Conservation (phyloP, 2,888 invertebrate genomes). For the Abscondita cerata region DNA sequence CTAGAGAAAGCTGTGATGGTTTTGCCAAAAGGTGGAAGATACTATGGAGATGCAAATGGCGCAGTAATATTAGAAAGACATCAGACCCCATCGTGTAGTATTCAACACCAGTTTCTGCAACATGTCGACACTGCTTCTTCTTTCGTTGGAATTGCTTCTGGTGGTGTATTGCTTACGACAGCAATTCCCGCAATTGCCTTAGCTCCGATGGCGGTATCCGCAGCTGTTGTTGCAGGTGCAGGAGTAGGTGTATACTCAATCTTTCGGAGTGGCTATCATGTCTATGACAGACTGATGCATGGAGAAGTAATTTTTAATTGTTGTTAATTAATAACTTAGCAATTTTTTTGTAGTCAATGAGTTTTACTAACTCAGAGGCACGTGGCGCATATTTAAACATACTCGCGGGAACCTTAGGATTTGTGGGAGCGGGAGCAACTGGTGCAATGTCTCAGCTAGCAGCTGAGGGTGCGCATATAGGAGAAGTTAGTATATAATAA, state of each 20-base stretch:
- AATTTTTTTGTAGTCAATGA: constrained; percentile 52
- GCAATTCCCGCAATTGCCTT: constrained; percentile 61
- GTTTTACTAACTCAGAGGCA: constrained; percentile 63
- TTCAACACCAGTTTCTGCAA: constrained; percentile 43
- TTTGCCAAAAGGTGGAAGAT: constrained; percentile 62
- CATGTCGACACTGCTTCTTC: constrained; percentile 46
- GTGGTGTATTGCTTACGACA: constrained; percentile 62
- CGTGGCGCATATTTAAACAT: constrained; percentile 67
- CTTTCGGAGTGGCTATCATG: constrained; percentile 60
- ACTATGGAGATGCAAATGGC: constrained; percentile 47
- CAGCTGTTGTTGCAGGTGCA: constrained; percentile 49
- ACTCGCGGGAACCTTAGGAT: constrained; percentile 55
- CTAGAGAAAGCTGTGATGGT: constrained; percentile 63
- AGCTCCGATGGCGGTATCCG: constrained; percentile 60
- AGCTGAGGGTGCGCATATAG: constrained; percentile 58
- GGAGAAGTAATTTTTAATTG: constrained; percentile 58
- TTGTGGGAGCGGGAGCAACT: constrained; percentile 29
- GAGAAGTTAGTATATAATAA: constrained; percentile 54
- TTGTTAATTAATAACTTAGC: constrained; percentile 4
- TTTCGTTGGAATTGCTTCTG: constrained; percentile 53
- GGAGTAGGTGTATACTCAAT: constrained; percentile 61
- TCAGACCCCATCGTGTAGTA: constrained; percentile 50
- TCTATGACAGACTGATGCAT: constrained; percentile 61
- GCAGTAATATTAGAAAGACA: constrained; percentile 46
- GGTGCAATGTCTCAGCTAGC: constrained; percentile 36